Evolutionary conservation across 2,797 vertebrate genomes (phyloP).

Genomic region (Syngnathus acus): DNA sequence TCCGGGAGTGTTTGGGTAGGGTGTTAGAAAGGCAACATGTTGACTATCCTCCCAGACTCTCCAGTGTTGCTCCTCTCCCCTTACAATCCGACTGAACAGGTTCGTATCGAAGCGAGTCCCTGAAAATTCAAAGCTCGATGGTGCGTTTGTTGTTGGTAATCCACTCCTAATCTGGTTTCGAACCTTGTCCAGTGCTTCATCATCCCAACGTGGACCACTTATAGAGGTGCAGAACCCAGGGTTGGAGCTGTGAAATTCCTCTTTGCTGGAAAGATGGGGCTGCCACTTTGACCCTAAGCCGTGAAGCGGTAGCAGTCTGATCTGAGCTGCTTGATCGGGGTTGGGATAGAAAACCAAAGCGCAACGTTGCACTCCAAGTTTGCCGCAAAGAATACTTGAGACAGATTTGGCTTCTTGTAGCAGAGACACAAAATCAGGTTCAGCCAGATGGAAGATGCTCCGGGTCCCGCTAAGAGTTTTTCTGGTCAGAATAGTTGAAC

Average conservation of each 20-base stretch:
- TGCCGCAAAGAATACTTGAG: constrained; percentile 59
- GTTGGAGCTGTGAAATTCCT: constrained; percentile 57
- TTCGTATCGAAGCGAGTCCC: constrained; percentile 53
- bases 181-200: constrained; percentile 48
- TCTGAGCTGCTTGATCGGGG: constrained; percentile 48
- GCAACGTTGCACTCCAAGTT: constrained; percentile 63
- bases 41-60: constrained; percentile 73
- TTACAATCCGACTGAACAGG: constrained; percentile 69
- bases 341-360: constrained; percentile 62
- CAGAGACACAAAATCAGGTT: constrained; percentile 57
- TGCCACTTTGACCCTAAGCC: constrained; percentile 64
- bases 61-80: constrained; percentile 73
- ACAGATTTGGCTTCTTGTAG: constrained; percentile 62
- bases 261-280: constrained; percentile 52
- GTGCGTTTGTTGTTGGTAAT: constrained; percentile 63
- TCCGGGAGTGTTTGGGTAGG: constrained; percentile 71
- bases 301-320: constrained; percentile 68
- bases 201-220: constrained; percentile 60
- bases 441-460: constrained; percentile 66
- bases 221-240: constrained; percentile 72
- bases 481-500: constrained; percentile 63
- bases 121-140: constrained; percentile 61
- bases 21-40: constrained; percentile 73
- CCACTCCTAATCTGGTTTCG: constrained; percentile 58
- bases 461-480: constrained; percentile 57